These are phyloP conservation scores for Campylorhamphus procurvoides DNA, from an alignment of 2,113 vertebrate genomes.

Conservation along the genomic window DNA sequence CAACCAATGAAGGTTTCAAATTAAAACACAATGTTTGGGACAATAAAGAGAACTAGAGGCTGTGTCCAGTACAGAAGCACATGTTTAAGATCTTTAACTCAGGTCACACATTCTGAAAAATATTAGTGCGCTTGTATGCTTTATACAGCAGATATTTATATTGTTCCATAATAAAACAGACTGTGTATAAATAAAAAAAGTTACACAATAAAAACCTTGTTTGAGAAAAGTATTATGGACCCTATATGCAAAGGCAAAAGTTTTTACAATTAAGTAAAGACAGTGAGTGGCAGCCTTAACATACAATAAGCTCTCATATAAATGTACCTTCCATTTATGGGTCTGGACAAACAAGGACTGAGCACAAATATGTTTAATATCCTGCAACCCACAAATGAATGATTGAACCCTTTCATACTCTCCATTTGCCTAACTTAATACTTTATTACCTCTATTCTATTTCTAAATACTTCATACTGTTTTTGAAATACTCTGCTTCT, in stretches of 20 bases:
- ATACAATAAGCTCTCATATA: constrained; percentile 16
- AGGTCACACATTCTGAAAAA: constrained; percentile 5
- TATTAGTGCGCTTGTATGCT: not conserved
- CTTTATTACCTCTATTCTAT: constrained; percentile 37
- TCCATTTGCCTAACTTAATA: not conserved
- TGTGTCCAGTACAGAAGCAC: constrained; percentile 67
- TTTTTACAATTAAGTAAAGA: not conserved
- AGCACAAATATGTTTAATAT: not conserved
- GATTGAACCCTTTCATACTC: not conserved
- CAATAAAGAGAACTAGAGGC: constrained; percentile 74
- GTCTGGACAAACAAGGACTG: not conserved
- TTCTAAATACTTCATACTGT: constrained; percentile 14
- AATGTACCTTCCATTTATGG: constrained; percentile 8
- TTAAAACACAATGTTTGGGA: constrained; percentile 76
- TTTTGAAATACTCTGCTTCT: constrained; percentile 63
- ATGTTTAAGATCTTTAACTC: constrained; percentile 58
- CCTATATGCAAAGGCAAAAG: not conserved
- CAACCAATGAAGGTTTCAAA: constrained; percentile 82
- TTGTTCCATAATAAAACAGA: not conserved
- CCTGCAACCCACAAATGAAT: constrained; percentile 15
- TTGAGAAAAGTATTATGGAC: not conserved
- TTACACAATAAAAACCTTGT: not conserved
- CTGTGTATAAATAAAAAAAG: not conserved
- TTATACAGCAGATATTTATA: not conserved
- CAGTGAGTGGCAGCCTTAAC: constrained; percentile 14